A percentile compares a stretch with the other conserved stretches of the same genome.
Conservation (phyloP, 2,888 invertebrate species). For the Synergus umbraculus region DNA sequence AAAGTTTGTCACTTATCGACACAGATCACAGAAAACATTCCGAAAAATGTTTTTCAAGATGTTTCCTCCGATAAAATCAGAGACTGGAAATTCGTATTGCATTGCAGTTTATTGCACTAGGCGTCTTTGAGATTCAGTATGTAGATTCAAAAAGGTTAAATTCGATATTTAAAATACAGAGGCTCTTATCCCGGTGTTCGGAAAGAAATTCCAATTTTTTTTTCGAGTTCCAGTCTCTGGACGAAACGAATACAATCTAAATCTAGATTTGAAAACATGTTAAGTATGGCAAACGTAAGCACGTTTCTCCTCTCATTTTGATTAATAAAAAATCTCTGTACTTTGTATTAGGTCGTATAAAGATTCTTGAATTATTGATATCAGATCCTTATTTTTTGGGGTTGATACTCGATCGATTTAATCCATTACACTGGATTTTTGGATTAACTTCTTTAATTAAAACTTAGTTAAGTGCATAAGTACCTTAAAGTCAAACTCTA, state of each 20-base stretch:
- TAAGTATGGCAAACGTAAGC: constrained; percentile 26
- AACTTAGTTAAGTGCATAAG: constrained; percentile 22
- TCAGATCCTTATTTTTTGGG: not conserved
- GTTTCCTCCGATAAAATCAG: not conserved
- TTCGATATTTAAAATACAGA: not conserved
- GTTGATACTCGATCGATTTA: not conserved
- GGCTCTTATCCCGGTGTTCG: not conserved
- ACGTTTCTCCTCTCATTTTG: constrained; percentile 19
- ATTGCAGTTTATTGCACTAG: not conserved
- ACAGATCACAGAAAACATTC: constrained; percentile 2
- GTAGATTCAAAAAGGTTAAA: not conserved
- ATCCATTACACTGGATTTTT: not conserved
- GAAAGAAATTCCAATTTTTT: not conserved
- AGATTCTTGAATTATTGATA: constrained; percentile 26
- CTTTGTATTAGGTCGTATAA: not conserved
- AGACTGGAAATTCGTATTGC: constrained; percentile 1
- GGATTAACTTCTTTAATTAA: not conserved
- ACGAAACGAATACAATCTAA: not conserved
- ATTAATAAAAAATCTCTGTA: constrained; percentile 21
- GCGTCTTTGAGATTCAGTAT: not conserved
- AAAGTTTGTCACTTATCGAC: not conserved
- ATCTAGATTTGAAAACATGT: constrained; percentile 17
- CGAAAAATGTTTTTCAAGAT: constrained; percentile 7
- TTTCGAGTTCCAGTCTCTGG: not conserved
- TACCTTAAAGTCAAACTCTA: not conserved